Base-by-base conservation (phyloP, 2,797 vertebrate genomes). In the Oreochromis grahami region DNA sequence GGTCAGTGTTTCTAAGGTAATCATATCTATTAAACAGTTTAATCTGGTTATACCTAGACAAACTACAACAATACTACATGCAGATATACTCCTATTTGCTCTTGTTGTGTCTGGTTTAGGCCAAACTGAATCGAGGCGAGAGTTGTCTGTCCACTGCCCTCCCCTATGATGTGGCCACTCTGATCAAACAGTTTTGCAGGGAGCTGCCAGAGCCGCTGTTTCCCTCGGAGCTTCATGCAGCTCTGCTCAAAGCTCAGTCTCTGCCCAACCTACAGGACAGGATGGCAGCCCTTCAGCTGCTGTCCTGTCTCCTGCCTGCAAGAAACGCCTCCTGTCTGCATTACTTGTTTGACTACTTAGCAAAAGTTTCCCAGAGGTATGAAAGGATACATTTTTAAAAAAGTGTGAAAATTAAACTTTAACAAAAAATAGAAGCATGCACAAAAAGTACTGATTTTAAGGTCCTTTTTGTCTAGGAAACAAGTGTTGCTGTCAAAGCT, bases 151-250 rank as follows among this genome's bases (percentile, higher is more conserved):
- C 96, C 79, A 88, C 95, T 89, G 96, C 97, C 1, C 93, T 94
- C 79, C 96, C 98, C 0, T 98, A 96, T 88, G 98, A 99, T 50
- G 94, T 97, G 55, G 97, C 97, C 21, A 97, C 97, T n/a, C 96
- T 98, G 77, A 89, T 99, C 78, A 98, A 99, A 74, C 97, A 97
- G 93, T 98, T 98, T 90, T 98, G 97, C 84, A 95, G 98, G 87
- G 98, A 98, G 88, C 88, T 98, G 43, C 98, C 97, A 15, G 97
- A 98, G 68, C 97, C 97, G 1, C 79, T 98, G 79, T 92, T 98
- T 32, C 97, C 97, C 15, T 38, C 78, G 5, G 94, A 97, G 89
- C 89, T 98, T 38, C 97, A 98, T 4, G 91, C 95, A 21, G 96
- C 97, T 50, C 88, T 99, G 83, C 93, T 97, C 51, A 97, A 97